Base-by-base conservation (phyloP, 2,888 invertebrate genomes). In the Aphrophora alni region DNA sequence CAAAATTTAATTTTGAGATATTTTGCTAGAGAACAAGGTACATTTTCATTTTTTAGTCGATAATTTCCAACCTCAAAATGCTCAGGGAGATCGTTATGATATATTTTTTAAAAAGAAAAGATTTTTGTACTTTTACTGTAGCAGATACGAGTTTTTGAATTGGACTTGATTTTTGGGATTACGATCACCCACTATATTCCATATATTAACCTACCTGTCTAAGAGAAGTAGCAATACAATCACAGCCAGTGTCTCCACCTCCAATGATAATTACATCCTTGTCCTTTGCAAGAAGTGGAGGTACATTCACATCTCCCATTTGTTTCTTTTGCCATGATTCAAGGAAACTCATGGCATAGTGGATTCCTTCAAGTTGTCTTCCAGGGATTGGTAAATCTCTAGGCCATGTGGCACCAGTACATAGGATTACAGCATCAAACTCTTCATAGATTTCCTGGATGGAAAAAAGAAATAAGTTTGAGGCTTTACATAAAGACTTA, bases 321-420 rank as follows among this genome's bases (percentile, higher is more conserved):
- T 98, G 97, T 87, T 95, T 94, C 90, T 98, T 97, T 90, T 99
- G 99, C 95, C 98, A 98, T 81, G 93, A 94, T 89, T 99, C 98
- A 80, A 99, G 91, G 90, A 98, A 99, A 88, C 96, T 97, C 95
- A 99, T 99, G 3, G 99, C 99, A 89, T 95, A 99, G 90, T 98
- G 95, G 86, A 99, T 97, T 81, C 99, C 99, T 85, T 93, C 92
- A 44, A 98, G 90, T 87, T 98, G 92, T 12, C 98, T 93, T 80
- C 98, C 97, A 87, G 94, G 93, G 77, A 96, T 91, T 0, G 94
- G 94, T 82, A 96, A 88, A 89, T 99, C 99, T 81, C 99, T 92
- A 0, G 99, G 98, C 95, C 97, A 98, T 0, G 99, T 98, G 5
- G 99, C 96, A 7, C 99, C 99, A 81, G 96, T 94, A 87, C 97